Evolutionary conservation across 2,888 invertebrate genomes (phyloP), one percentile per base, ranked within the genome.

Genomic region (Eilema sororculum): DNA sequence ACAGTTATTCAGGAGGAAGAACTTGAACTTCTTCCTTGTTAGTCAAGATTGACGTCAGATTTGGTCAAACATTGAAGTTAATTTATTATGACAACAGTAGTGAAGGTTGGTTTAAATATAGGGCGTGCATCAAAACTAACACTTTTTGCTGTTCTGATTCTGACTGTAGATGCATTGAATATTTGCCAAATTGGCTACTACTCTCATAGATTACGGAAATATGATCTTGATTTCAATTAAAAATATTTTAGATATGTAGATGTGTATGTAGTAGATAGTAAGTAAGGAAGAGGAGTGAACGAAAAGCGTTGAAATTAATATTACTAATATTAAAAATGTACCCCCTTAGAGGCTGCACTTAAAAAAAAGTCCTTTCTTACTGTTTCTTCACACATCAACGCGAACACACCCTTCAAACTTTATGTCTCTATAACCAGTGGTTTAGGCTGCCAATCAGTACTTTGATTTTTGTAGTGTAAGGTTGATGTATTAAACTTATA

Each of bases 111-210:
- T 78, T 67, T 68, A 68, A 71, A 65, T 60, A 70, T 71, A 72
- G 69, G 20, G 60, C 46, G 28, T 60, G 66, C 72, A 71, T 83
- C 74, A 76, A 83, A 82, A 83, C 80, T 79, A 83, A 79, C 68
- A 71, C 72, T 75, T 76, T 33, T 78, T 83, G 79, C 72, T 78
- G 77, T 81, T 83, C 82, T 83, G 82, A 82, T 81, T 83, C 82
- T 83, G 82, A 82, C 76, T 79, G 67, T 62, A 68, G 71, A 76
- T 87, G 78, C 80, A 87, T 91, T 92, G 91, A 92, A 84, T 84
- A 87, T 87, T 88, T 91, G 91, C 93, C 91, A 93, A 91, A 79
- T 91, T 91, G 91, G 90, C 90, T n/a, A 89, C 71, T 78, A 74
- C 76, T 74, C 78, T 81, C 82, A 77, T 85, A 81, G 84, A 88